Base-by-base conservation (phyloP, 2,113 vertebrate species). In the Myrmophylax atrothorax region DNA sequence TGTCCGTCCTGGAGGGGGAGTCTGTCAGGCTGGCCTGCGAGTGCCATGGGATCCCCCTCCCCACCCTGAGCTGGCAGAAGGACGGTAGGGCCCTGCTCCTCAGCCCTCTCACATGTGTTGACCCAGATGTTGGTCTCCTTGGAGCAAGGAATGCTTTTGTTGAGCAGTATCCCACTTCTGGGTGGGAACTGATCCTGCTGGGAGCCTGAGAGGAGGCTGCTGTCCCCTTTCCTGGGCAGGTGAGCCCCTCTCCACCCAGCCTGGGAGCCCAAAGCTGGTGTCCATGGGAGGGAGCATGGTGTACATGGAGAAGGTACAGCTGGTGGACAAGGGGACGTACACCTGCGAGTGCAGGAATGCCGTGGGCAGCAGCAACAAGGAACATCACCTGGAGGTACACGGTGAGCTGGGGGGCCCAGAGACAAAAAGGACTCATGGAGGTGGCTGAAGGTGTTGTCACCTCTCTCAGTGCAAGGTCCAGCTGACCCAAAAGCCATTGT, bases 51-150 rank as follows among this genome's bases (percentile, higher is more conserved):
- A 68, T 98, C 78, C 99, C 99, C 20, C 94, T 98, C 55, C 99
- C 99, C 78, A 98, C 94, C 80, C 97, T 99, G 97, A 97, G 97
- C 87, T 99, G 99, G 99, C 94, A 90, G 62, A 99, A 99, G 96
- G 98, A 99, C 0, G 98, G 99, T 98, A 97, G 42, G 97, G 29
- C 10, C 5, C 52, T 76, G 66, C 9, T 66, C 12, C 52, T 87
- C 44, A 24, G 26, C n/a, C 9, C 44, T 20, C 33, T 23, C 12
- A 11, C 20, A 2, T 1, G 6, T 12, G 3, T 2, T 50, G 22
- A 53, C 40, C 28, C 49, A 49, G 60, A 7, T 14, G 22, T 6
- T 55, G 46, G 42, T 42, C 26, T 75, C 74, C 52, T 52, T 6
- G 23, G 62, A 89, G 78, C 55, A 40, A 62, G 84, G 60, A 62